Evolutionary conservation across 2,888 invertebrate genomes (phyloP).

Genomic region (Caradrina clavipalpis): DNA sequence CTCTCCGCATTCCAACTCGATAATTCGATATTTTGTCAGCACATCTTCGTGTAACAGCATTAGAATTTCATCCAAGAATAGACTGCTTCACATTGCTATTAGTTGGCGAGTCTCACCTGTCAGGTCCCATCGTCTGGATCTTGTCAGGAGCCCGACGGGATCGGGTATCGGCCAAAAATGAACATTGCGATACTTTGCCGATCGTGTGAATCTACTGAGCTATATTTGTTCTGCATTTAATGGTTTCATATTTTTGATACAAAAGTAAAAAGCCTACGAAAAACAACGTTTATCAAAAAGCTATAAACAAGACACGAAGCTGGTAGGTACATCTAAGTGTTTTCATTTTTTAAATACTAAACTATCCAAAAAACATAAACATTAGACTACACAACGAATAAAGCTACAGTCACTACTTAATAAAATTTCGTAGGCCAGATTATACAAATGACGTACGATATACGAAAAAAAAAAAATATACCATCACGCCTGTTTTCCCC

Average conservation of each 20-base stretch:
- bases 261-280: no score
- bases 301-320: no score
- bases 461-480: no score
- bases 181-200: slow-evolving; percentile 50
- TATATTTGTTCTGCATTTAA: slow-evolving; percentile 27
- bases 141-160: slow-evolving; percentile 62
- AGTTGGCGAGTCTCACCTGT: slow-evolving; percentile 77
- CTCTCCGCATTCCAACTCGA: not conserved
- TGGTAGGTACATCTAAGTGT: no score
- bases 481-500: no score
- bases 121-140: slow-evolving; percentile 73
- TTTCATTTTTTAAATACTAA: no score
- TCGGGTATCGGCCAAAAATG: slow-evolving; percentile 62
- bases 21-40: slow-evolving; percentile 38
- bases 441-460: no score
- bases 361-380: no score
- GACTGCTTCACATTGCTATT: slow-evolving; percentile 73
- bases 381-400: no score
- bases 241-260: not conserved
- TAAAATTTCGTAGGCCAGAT: no score
- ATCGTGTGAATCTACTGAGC: slow-evolving; percentile 35
- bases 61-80: slow-evolving; percentile 69
- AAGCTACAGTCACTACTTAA: no score
- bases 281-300: no score
- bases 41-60: slow-evolving; percentile 23